A percentile compares a stretch with the other conserved stretches of the same genome.
Evolutionary conservation across 2,888 invertebrate genomes (phyloP).

Genomic region (Parnassius orleans): DNA sequence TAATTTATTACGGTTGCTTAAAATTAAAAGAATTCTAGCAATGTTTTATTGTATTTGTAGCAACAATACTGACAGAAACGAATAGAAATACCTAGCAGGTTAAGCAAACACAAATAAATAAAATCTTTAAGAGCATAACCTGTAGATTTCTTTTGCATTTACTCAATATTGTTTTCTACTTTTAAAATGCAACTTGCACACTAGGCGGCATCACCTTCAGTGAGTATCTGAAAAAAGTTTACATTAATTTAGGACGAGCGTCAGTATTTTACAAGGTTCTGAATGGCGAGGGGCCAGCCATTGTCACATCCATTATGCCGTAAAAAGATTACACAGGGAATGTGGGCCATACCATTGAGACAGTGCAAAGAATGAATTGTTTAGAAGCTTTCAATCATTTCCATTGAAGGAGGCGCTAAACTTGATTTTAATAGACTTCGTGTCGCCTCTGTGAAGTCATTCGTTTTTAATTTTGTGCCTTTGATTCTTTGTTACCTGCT

Average conservation of each 20-base stretch:
- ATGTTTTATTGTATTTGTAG: constrained; percentile 56
- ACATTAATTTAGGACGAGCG: constrained; percentile 68
- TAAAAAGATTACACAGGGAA: constrained; percentile 73
- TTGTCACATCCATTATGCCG: constrained; percentile 66
- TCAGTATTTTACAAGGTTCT: constrained; percentile 59
- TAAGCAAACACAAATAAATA: constrained; percentile 14
- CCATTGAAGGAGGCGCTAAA: constrained; percentile 76
- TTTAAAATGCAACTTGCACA: constrained; percentile 42
- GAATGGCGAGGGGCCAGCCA: constrained; percentile 58
- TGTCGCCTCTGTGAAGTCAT: constrained; percentile 71
- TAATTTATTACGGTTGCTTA: constrained; percentile 70
- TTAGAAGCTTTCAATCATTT: constrained; percentile 74
- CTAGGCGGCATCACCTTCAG: constrained; percentile 65
- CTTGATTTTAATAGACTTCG: constrained; percentile 76
- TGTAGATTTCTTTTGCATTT: constrained; percentile 12
- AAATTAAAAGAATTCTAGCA: constrained; percentile 51
- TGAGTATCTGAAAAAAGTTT: constrained; percentile 66
- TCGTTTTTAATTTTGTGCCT: constrained; percentile 62
- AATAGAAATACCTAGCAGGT: constrained; percentile 62
- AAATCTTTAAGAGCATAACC: constrained; percentile 33
- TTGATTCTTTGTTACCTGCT: constrained; percentile 60
- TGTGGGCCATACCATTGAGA: constrained; percentile 73
- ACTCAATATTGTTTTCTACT: constrained; percentile 18
- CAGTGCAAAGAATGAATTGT: constrained; percentile 65
- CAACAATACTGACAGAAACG: constrained; percentile 56